Percentiles rank a stretch among this genome's conserved stretches.
Conservation (phyloP, 2,888 invertebrate genomes). For the Pardosa pseudoannulata region DNA sequence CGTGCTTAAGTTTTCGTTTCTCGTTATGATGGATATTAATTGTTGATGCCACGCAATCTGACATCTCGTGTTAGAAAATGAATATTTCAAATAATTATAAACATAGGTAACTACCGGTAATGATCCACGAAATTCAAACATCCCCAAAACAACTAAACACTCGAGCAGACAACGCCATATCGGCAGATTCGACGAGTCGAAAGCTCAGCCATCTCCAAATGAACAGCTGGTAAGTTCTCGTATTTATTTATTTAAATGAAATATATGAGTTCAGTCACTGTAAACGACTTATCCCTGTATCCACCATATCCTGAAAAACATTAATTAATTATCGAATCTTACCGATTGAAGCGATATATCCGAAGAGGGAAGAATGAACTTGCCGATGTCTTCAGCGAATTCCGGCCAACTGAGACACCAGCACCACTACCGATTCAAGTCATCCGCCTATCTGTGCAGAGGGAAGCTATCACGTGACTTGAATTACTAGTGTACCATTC, state of each 20-base stretch:
- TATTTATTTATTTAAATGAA: neutral
- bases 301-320: neutral
- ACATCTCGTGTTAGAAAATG: neutral
- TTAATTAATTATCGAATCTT: neutral
- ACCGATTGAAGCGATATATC: neutral
- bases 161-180: neutral
- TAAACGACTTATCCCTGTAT: neutral
- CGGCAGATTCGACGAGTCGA: neutral
- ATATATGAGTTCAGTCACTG: neutral
- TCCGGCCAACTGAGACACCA: conserved; percentile 46
- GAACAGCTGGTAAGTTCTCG: neutral
- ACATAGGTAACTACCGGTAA: too few species aligned
- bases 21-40: too few species aligned
- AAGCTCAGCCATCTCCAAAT: neutral
- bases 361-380: neutral
- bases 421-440: conserved; percentile 13
- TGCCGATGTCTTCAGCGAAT: conserved; percentile 43
- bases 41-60: neutral
- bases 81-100: too few species aligned
- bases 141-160: neutral
- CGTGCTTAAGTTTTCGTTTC: too few species aligned
- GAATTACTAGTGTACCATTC: conserved; percentile 45
- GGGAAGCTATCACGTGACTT: conserved; percentile 64
- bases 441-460: conserved; percentile 61
- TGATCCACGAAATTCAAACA: too few species aligned